phyloP scores from a whole-genome alignment of 2,797 vertebrate species.

The Argentina silus region DNA sequence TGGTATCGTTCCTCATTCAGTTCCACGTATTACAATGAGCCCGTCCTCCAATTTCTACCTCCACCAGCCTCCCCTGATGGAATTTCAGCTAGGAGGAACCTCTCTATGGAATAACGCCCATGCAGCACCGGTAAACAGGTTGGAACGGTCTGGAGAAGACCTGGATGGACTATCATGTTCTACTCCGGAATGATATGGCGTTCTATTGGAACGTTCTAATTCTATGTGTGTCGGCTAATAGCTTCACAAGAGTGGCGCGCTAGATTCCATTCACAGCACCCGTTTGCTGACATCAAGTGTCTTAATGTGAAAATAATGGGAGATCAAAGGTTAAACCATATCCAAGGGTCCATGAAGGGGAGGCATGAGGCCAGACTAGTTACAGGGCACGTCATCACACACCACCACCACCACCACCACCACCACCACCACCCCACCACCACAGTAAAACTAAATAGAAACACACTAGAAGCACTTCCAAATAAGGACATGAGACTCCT shows the following conservation, averaged over 20 bases:
- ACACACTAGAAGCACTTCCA: background rate
- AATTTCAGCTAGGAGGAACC: background rate
- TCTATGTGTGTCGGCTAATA: background rate
- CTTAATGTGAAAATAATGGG: background rate
- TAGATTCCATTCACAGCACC: constrained; percentile 6
- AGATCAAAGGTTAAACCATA: constrained; percentile 11
- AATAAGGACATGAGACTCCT: constrained; percentile 47
- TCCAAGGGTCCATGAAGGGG: constrained; percentile 24
- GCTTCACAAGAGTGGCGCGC: constrained; percentile 17
- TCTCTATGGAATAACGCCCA: background rate
- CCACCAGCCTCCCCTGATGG: too few species aligned
- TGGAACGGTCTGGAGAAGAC: background rate
- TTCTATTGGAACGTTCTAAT: too few species aligned
- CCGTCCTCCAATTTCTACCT: too few species aligned
- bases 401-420: constrained; percentile 30
- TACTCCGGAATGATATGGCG: too few species aligned
- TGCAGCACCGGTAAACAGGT: background rate
- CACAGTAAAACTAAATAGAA: constrained; percentile 3
- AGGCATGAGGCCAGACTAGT: constrained; percentile 41
- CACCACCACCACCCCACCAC: background rate
- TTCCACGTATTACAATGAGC: too few species aligned
- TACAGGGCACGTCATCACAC: constrained; percentile 61
- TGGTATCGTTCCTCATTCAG: too few species aligned
- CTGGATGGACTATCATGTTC: too few species aligned
- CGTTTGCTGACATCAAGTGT: constrained; percentile 7